Base-by-base conservation (phyloP, 2,113 vertebrate species). In the Ciconia maguari region DNA sequence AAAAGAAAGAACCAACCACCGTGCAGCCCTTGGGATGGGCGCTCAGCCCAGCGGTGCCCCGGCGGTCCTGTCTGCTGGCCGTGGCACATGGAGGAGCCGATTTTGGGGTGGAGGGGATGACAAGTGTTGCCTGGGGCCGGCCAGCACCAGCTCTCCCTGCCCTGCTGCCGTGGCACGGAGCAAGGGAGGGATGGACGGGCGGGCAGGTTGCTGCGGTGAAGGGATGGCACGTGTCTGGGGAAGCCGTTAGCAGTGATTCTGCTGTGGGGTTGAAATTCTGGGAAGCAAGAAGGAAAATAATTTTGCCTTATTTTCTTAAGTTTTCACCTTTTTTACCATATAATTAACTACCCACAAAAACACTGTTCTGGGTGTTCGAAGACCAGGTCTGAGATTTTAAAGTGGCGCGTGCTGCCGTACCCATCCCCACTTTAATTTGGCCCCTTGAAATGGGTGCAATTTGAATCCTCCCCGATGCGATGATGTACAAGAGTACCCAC, bases 401-500 rank as follows among this genome's bases (percentile, higher is more conserved):
- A 90, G 38, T 5, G 16, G 7, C 42, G 7, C 0, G 2, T 30
- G 46, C 58, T 70, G 44, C 46, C 1, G 1, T 71, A 38, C 15
- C 27, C 24, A 11, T 77, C 26, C 18, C 41, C 14, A 4, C 54
- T 72, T 91, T 24, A 51, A 66, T 55, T 80, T 70, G 57, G 13
- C 15, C 20, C 19, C 27, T 46, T 26, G 7, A 69, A 44, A 34
- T 9, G 9, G 34, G 15, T 78, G 29, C 36, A 38, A n/a, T 58
- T 55, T 48, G 61, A 58, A 20, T 48, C 22, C 30, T 69, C 14
- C 11, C 16, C 0, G 0, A 7, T 61, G 48, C 3, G 1, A 2
- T 32, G n/a, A 84, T n/a, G 27, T 46, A 16, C 32, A 9, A 20
- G 42, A 46, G 58, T 32, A 36, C 10, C 17, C 6, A 5, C 6